phyloP scores from a whole-genome alignment of 2,797 vertebrate species.

The Anisognathus igniventris region DNA sequence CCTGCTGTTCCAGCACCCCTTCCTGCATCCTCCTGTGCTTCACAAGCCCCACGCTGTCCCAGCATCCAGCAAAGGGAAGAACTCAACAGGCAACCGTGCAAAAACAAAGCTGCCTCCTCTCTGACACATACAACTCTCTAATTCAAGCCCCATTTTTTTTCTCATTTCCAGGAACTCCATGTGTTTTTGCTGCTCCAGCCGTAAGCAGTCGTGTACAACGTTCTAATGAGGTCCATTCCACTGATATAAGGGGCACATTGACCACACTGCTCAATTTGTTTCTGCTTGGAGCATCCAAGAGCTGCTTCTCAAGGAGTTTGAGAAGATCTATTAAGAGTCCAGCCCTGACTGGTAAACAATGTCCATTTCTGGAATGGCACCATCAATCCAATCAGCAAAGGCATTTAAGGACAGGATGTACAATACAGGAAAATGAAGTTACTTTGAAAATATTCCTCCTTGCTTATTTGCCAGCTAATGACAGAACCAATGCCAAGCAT shows the following conservation, averaged over 20 bases:
- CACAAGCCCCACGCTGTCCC: neutral
- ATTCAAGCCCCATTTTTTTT: neutral
- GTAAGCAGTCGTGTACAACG: neutral
- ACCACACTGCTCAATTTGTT: neutral
- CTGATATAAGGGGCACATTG: neutral
- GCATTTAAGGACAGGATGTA: constrained; percentile 26
- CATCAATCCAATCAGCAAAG: neutral
- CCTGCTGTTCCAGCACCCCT: neutral
- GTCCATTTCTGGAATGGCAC: neutral
- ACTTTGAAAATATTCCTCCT: constrained; percentile 8
- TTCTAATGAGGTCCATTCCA: neutral
- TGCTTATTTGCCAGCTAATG: constrained; percentile 41
- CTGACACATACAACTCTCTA: neutral
- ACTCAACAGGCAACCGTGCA: neutral
- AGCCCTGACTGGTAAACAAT: neutral
- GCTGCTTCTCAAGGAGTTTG: neutral
- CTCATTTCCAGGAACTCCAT: neutral
- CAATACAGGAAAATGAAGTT: neutral
- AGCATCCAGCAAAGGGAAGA: neutral
- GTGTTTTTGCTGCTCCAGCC: neutral
- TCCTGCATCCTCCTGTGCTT: neutral
- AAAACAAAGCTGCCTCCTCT: neutral
- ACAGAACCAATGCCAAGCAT: neutral
- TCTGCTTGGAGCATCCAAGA: neutral
- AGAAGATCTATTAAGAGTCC: constrained; percentile 10